Evolutionary conservation across 2,113 vertebrate species (phyloP).

Genomic region (Gorsachius goisagi): DNA sequence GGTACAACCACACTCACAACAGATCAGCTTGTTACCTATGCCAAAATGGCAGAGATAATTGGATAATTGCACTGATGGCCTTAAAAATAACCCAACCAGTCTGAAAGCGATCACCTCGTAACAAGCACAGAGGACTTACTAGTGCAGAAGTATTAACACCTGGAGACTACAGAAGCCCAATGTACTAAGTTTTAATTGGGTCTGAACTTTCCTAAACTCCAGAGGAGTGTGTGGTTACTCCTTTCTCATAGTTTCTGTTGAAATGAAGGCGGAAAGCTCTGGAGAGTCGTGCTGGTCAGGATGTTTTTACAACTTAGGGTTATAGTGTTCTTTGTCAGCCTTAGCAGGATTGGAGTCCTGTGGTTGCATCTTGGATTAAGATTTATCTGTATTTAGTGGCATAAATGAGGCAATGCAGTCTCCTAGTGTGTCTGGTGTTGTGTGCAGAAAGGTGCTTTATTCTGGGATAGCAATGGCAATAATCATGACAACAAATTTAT

Average conservation of each 20-base stretch:
- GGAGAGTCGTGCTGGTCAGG: accelerated
- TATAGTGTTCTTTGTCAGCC: background rate
- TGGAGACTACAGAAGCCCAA: background rate
- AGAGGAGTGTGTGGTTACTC: background rate
- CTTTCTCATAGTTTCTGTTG: background rate
- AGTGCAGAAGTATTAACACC: background rate
- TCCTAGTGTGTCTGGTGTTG: background rate
- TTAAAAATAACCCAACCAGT: background rate
- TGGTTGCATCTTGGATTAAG: background rate
- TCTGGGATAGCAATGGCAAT: background rate
- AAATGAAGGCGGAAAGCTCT: background rate
- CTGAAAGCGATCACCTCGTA: background rate
- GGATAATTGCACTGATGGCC: background rate
- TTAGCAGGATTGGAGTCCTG: background rate
- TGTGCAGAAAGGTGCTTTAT: background rate
- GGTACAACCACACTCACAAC: background rate
- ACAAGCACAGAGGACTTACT: background rate
- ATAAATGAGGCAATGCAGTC: background rate
- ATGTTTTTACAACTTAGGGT: background rate
- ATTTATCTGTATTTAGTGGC: background rate
- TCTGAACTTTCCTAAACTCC: background rate
- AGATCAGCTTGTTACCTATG: background rate
- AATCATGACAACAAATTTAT: background rate
- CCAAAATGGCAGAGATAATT: background rate
- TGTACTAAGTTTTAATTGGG: background rate